phyloP scores from a whole-genome alignment of 2,113 vertebrate genomes.

The Mixornis gularis region DNA sequence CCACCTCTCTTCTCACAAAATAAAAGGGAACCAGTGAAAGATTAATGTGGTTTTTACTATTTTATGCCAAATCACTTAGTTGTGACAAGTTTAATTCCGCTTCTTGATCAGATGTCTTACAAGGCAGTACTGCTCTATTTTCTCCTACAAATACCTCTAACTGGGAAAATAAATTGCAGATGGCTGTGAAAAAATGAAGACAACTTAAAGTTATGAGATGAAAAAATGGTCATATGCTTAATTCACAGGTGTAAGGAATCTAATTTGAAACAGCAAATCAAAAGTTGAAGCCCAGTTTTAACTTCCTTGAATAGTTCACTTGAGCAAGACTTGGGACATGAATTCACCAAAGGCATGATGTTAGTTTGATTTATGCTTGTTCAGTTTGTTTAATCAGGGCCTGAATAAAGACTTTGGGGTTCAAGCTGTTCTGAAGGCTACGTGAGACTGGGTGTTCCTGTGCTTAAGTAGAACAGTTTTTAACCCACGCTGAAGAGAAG shows the following conservation, averaged over 20 bases:
- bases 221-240: not conserved
- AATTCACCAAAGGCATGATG: not conserved
- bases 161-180: not conserved
- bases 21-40: not conserved
- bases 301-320: not conserved
- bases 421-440: not conserved
- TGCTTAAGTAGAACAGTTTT: not conserved
- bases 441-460: not conserved
- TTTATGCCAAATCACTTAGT: not conserved
- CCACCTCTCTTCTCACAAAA: not conserved
- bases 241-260: not conserved
- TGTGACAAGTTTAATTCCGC: constrained; percentile 14
- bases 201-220: not conserved
- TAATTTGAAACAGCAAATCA: not conserved
- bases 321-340: not conserved
- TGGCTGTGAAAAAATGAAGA: not conserved
- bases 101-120: constrained; percentile 6
- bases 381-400: not conserved
- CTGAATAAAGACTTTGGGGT: not conserved
- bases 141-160: not conserved
- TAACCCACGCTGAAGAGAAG: not conserved
- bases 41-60: not conserved
- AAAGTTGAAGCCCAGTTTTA: not conserved
- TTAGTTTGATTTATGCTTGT: not conserved
- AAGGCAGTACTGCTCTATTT: not conserved